phyloP scores from a whole-genome alignment of 2,797 vertebrate genomes.

The Siniperca obscura region DNA sequence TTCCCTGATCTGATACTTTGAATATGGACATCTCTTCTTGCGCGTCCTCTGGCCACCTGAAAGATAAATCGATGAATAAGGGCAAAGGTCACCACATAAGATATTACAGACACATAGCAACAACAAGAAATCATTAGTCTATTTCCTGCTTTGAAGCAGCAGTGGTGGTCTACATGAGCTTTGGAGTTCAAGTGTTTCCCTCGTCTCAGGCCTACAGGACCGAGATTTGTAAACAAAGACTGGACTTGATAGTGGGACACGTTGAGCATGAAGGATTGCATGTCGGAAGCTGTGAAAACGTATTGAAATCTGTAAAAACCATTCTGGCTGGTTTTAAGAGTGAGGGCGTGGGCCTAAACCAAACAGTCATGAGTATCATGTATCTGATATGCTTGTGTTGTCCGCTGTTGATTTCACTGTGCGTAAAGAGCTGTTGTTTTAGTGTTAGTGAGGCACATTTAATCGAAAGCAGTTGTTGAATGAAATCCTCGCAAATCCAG shows the following conservation, averaged over 20 bases:
- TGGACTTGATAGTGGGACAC: conserved; percentile 51
- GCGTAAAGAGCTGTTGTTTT: conserved; percentile 41
- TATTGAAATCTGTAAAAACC: conserved; percentile 38
- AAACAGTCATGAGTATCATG: conserved; percentile 50
- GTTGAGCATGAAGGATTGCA: conserved; percentile 28
- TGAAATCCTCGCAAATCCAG: conserved; percentile 58
- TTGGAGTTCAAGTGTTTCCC: conserved; percentile 75
- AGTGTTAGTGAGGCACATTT: conserved; percentile 7
- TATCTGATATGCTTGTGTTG: conserved; percentile 53
- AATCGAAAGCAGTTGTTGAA: conserved; percentile 35
- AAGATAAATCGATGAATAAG: conserved; percentile 52
- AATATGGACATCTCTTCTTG: conserved; percentile 98
- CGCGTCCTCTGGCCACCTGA: conserved; percentile 95
- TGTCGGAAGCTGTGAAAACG: conserved; percentile 58
- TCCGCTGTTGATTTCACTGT: conserved; percentile 52
- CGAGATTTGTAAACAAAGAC: conserved; percentile 66
- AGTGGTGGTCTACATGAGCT: conserved; percentile 36
- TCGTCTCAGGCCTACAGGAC: conserved; percentile 53
- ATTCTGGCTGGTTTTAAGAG: conserved; percentile 22
- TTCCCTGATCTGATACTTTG: conserved; percentile 98
- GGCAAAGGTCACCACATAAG: conserved; percentile 29
- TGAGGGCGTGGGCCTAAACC: conserved; percentile 30
- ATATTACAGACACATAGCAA: conserved; percentile 5
- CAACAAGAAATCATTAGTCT: background rate
- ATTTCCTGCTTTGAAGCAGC: conserved; percentile 23